These are phyloP conservation scores for Suricata suricatta DNA, from an alignment of 2,113 vertebrate species.

Conservation along the genomic window DNA sequence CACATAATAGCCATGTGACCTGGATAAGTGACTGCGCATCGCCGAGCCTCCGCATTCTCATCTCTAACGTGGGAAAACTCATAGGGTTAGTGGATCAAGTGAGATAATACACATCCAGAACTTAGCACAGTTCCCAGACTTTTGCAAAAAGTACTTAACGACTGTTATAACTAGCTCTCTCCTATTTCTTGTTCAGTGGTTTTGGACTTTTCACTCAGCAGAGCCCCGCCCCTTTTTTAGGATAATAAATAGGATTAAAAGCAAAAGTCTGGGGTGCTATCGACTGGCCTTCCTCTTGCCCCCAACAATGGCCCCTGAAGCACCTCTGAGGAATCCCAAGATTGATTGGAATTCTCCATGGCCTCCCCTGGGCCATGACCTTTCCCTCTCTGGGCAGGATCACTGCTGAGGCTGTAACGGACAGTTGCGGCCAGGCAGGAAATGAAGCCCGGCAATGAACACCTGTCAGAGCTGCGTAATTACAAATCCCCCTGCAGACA, in stretches of 20 bases:
- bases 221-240: background rate
- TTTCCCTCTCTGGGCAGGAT: constrained; percentile 45
- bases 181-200: background rate
- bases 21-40: background rate
- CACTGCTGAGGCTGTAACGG: constrained; percentile 40
- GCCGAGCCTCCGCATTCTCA: background rate
- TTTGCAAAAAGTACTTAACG: background rate
- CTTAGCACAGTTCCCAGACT: background rate
- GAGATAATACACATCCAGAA: background rate
- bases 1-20: background rate
- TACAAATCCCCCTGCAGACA: constrained; percentile 48
- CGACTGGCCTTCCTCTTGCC: background rate
- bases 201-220: background rate
- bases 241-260: background rate
- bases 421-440: constrained; percentile 17
- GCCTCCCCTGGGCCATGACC: constrained; percentile 30
- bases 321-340: constrained; percentile 10
- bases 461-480: constrained; percentile 58
- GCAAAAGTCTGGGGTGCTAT: background rate
- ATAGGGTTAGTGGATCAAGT: background rate
- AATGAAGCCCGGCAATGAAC: constrained; percentile 51
- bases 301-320: background rate
- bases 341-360: constrained; percentile 34
- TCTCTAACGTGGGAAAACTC: background rate
- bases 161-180: background rate